A percentile compares a stretch with the other conserved stretches of the same genome.
Evolutionary conservation across 2,113 vertebrate genomes (phyloP).

Genomic region (Microcebus murinus): DNA sequence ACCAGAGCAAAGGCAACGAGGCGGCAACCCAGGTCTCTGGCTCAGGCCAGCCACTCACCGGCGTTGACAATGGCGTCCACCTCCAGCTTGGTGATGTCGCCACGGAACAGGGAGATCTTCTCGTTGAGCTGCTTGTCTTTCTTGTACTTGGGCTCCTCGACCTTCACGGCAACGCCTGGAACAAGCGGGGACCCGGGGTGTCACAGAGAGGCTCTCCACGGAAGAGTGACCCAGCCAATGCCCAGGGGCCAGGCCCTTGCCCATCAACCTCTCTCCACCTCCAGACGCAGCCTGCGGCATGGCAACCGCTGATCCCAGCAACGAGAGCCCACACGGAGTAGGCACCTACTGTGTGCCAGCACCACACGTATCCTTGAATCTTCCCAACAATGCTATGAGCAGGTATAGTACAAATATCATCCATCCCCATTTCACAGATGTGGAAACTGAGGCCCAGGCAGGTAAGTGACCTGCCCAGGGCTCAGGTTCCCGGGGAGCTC

Average conservation of each 20-base stretch:
- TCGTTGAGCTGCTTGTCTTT: slow-evolving; percentile 86
- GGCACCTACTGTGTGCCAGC: not conserved
- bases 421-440: not conserved
- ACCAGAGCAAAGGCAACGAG: not conserved
- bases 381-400: not conserved
- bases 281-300: not conserved
- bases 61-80: slow-evolving; percentile 92
- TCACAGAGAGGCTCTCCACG: not conserved
- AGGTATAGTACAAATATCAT: rapidly evolving
- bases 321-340: not conserved
- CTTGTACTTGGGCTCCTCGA: slow-evolving; percentile 77
- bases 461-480: not conserved
- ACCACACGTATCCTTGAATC: not conserved
- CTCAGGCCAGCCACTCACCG: slow-evolving; percentile 82
- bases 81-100: slow-evolving; percentile 93
- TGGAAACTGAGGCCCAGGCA: not conserved
- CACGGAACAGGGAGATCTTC: slow-evolving; percentile 91
- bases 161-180: slow-evolving; percentile 65
- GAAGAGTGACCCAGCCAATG: not conserved
- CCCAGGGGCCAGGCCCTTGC: not conserved
- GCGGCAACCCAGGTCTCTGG: not conserved
- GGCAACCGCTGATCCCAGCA: not conserved
- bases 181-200: not conserved
- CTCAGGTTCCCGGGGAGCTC: not conserved
- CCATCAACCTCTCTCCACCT: not conserved